These are phyloP conservation scores for Sebastes hopkinsi DNA, from an alignment of 2,797 vertebrate genomes.

Conservation along the genomic window DNA sequence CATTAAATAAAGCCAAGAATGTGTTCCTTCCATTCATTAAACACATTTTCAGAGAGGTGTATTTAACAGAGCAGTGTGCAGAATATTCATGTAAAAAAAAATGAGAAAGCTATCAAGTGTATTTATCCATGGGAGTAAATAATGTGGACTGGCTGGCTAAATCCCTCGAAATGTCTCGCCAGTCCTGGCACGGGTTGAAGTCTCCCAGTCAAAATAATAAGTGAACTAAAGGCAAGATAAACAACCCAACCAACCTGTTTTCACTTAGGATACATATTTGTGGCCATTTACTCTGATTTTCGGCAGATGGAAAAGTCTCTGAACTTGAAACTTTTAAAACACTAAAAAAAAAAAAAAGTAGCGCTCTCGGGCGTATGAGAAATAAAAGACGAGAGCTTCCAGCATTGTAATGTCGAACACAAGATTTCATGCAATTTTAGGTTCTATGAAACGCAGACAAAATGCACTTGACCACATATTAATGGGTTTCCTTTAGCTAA, in stretches of 20 bases:
- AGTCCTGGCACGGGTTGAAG: conserved; percentile 49
- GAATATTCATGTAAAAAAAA: conserved; percentile 27
- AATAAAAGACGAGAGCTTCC: conserved; percentile 39
- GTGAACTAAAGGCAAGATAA: conserved; percentile 63
- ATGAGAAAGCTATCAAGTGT: conserved; percentile 38
- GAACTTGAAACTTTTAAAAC: conserved; percentile 55
- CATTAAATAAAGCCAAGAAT: neutral
- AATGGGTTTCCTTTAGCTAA: conserved; percentile 54
- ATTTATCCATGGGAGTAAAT: conserved; percentile 58
- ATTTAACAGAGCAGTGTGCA: conserved; percentile 10
- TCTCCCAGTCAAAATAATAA: conserved; percentile 69
- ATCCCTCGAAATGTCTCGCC: conserved; percentile 42
- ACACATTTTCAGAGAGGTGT: conserved; percentile 14
- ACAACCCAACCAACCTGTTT: conserved; percentile 64
- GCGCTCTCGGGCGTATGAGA: conserved; percentile 7
- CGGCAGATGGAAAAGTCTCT: conserved; percentile 44
- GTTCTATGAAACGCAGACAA: conserved; percentile 34
- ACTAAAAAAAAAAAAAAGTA: conserved; percentile 7
- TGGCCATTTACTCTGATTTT: conserved; percentile 66
- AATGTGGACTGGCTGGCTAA: conserved; percentile 49
- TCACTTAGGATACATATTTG: conserved; percentile 72
- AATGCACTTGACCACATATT: conserved; percentile 53
- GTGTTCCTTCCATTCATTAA: neutral
- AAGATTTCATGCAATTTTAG: conserved; percentile 54
- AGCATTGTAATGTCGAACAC: conserved; percentile 31